Evolutionary conservation across 2,797 vertebrate species (phyloP), one percentile per base, ranked within the genome.

Genomic region (Malacoraja senta): DNA sequence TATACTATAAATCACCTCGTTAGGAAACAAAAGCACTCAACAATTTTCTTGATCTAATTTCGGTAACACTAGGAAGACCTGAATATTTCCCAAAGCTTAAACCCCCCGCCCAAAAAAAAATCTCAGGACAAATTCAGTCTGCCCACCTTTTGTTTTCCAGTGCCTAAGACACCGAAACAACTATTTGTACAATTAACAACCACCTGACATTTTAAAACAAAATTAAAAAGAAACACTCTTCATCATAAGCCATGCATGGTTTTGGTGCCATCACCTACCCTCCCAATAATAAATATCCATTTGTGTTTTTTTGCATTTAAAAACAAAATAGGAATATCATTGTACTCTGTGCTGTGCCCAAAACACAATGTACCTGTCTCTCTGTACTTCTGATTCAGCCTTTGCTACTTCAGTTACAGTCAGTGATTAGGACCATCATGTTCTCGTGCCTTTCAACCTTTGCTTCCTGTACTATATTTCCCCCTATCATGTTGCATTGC

Each of bases 41-140:
- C 95, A 96, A 94, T 88, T 90, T 94, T 95, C 96, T 97, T 97
- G 96, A 96, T 97, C 97, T 96, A 97, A 97, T 97, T 98, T 97
- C 98, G 97, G 96, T 98, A 98, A 98, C 97, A 98, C 98, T 97
- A 98, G 98, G 98, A 99, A 99, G 98, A 99, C 98, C 98, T 99
- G 98, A 99, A 97, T 98, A 98, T 95, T 96, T 96, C 96, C 96
- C 96, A 96, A 95, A 68, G 19, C 96, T 96, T 95, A 97, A 74
- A 4, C 71, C 19, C 21, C 71, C 65, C 65, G 12, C 44, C 17
- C 95, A 38, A 38, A 38, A 38, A 38, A 96, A 96, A 95, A 96
- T 95, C 96, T 94, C 95, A 94, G 95, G 94, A 94, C 95, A 98
- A 97, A 97, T 97, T 97, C 97, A 97, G 97, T 97, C 96, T 97